Evolutionary conservation across 2,113 vertebrate genomes (phyloP), one percentile per base, ranked within the genome.

Genomic region (Protomyctophum bolini): DNA sequence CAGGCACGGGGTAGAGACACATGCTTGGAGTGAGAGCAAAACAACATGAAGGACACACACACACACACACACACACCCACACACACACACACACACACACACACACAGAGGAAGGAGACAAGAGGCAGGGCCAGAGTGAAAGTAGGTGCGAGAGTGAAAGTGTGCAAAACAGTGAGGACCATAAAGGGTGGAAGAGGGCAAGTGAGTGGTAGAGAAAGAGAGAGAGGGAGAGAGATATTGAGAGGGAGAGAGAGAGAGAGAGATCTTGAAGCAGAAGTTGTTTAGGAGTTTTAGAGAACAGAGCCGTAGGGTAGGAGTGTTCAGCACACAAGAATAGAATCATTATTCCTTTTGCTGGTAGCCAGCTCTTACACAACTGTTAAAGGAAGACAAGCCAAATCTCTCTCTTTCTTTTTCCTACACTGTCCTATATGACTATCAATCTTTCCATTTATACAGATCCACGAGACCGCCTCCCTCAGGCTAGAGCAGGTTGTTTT

Each of bases 301-400:
- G 63, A 84, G 81, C 79, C 63, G 79, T 66, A 81, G 88, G 87
- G 85, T 82, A 83, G 73, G 76, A 88, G 83, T 73, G 85, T 86
- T 86, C 87, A 87, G 80, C 69, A 63, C 66, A 66, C 74, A 80
- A 83, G 74, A 87, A 89, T 75, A 85, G 86, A 65, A 77, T 75
- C 71, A 84, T 86, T 81, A 80, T 88, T 85, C 72, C 83, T 70
- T 66, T 45, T 76, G 68, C 71, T 79, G 65, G 67, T 77, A 77
- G 77, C 62, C 73, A 85, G 68, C 72, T 88, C 83, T 91, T 90
- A 85, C 82, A 87, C 87, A 88, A 88, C 88, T 77, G 14, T 49
- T 70, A 46, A 80, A 80, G 55, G 47, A 63, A 84, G 50, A 48
- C 59, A 67, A 76, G 79, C 84, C 81, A 82, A 81, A 56, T 79